Conservation (phyloP, 2,888 invertebrate genomes). For the Adelphocoris suturalis region DNA sequence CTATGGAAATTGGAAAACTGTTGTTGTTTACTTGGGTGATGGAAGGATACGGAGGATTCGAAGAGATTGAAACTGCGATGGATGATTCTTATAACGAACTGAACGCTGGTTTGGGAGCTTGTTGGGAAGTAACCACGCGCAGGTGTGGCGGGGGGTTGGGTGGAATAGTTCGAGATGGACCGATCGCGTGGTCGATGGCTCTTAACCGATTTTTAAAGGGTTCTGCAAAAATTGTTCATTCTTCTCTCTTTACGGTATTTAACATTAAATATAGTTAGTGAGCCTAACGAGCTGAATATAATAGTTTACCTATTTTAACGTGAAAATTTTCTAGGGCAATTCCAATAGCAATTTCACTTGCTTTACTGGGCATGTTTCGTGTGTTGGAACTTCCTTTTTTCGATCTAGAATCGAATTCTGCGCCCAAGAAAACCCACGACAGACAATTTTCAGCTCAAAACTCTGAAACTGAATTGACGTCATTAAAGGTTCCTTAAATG, state of each 20-base stretch:
- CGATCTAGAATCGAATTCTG: too few species aligned
- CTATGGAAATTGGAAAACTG: slow-evolving; percentile 2
- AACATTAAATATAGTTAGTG: background rate
- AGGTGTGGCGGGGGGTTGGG: background rate
- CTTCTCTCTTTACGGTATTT: background rate
- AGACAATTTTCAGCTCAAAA: too few species aligned
- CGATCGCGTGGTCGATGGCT: background rate
- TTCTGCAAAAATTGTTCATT: background rate
- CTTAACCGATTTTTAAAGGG: background rate
- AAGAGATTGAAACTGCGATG: background rate
- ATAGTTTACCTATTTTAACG: too few species aligned
- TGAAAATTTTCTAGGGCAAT: too few species aligned
- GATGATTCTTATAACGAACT: background rate
- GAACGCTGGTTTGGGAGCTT: background rate
- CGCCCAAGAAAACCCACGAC: too few species aligned
- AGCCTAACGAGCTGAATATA: background rate
- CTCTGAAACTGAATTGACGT: too few species aligned
- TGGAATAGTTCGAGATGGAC: background rate
- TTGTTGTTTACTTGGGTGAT: background rate
- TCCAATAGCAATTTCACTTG: too few species aligned
- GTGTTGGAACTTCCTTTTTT: too few species aligned
- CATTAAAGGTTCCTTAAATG: too few species aligned
- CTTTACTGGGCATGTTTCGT: too few species aligned
- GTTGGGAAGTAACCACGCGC: background rate
- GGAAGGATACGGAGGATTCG: background rate